phyloP scores from a whole-genome alignment of 2,113 vertebrate species.

The Neolamprologus sp. region DNA sequence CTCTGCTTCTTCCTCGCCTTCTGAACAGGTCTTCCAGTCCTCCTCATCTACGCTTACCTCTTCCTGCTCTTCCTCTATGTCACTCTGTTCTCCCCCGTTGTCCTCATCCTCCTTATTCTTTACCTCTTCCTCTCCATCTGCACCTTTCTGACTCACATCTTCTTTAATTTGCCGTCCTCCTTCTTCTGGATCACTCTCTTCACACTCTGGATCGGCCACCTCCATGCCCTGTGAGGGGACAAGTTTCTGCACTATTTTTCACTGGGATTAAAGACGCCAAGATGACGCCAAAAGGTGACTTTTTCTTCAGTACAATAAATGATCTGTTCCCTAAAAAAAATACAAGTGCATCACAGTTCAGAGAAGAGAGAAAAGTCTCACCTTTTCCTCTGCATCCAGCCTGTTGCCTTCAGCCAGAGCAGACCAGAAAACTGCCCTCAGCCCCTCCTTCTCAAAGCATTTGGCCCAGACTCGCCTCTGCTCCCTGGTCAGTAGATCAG shows the following conservation, averaged over 20 bases:
- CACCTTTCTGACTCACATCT: not conserved
- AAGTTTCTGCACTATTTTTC: not conserved
- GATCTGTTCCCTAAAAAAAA: not conserved
- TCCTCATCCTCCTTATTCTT: not conserved
- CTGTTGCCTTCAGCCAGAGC: slow-evolving; percentile 80
- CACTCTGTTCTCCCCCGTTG: not conserved
- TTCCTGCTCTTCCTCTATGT: slow-evolving; percentile 29
- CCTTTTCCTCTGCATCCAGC: slow-evolving; percentile 75
- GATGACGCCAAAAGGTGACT: not conserved
- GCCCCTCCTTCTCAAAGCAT: slow-evolving; percentile 80
- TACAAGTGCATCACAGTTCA: not conserved
- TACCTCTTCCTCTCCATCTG: not conserved
- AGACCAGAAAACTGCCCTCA: slow-evolving; percentile 93
- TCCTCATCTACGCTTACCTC: slow-evolving; percentile 70
- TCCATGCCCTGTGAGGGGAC: slow-evolving; percentile 64
- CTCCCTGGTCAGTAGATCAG: slow-evolving; percentile 82
- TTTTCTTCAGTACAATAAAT: not conserved
- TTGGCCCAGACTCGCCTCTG: slow-evolving; percentile 84
- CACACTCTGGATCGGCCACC: slow-evolving; percentile 21
- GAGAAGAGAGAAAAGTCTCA: slow-evolving; percentile 24
- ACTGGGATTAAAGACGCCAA: not conserved
- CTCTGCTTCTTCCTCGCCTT: slow-evolving; percentile 59
- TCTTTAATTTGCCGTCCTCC: slow-evolving; percentile 9
- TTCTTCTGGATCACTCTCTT: slow-evolving; percentile 54
- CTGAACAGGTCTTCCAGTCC: slow-evolving; percentile 88